Evolutionary conservation across 2,113 vertebrate genomes (phyloP).

Genomic region (Bathybates hornii): DNA sequence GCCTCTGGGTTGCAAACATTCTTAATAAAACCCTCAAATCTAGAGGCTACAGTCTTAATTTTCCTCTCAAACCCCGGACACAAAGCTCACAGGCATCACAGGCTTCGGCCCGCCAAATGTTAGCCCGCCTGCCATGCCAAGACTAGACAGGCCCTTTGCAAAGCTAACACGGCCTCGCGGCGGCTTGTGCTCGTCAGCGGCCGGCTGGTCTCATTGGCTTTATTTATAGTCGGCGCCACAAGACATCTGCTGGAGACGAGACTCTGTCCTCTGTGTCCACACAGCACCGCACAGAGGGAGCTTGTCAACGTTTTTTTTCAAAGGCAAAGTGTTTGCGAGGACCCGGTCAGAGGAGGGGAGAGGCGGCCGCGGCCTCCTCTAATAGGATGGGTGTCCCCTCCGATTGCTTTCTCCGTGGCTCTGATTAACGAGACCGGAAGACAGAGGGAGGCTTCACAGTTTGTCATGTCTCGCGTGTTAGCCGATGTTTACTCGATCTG

Average conservation of each 20-base stretch:
- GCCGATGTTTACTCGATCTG: slow-evolving; percentile 65
- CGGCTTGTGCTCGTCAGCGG: slow-evolving; percentile 50
- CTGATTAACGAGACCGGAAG: slow-evolving; percentile 61
- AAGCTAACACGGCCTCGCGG: slow-evolving; percentile 54
- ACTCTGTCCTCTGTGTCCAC: slow-evolving; percentile 61
- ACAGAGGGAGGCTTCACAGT: slow-evolving; percentile 57
- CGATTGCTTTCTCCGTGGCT: slow-evolving; percentile 41
- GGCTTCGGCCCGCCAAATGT: slow-evolving; percentile 33
- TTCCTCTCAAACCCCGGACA: neutral
- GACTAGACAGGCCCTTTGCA: slow-evolving; percentile 46
- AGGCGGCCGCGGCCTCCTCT: slow-evolving; percentile 25
- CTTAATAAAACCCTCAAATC: neutral
- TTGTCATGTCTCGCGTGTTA: slow-evolving; percentile 26
- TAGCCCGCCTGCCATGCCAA: slow-evolving; percentile 29
- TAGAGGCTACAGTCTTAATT: neutral
- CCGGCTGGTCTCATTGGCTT: slow-evolving; percentile 63
- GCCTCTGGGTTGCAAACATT: neutral
- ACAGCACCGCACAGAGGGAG: slow-evolving; percentile 66
- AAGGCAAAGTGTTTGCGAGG: slow-evolving; percentile 52
- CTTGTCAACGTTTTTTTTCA: slow-evolving; percentile 55
- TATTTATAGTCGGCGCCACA: slow-evolving; percentile 73
- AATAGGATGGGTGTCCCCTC: slow-evolving; percentile 66
- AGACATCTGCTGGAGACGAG: slow-evolving; percentile 75
- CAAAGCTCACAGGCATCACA: slow-evolving; percentile 26
- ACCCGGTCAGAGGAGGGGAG: slow-evolving; percentile 15